Evolutionary conservation across 2,113 vertebrate species (phyloP).

Genomic region (Fukomys damarensis): DNA sequence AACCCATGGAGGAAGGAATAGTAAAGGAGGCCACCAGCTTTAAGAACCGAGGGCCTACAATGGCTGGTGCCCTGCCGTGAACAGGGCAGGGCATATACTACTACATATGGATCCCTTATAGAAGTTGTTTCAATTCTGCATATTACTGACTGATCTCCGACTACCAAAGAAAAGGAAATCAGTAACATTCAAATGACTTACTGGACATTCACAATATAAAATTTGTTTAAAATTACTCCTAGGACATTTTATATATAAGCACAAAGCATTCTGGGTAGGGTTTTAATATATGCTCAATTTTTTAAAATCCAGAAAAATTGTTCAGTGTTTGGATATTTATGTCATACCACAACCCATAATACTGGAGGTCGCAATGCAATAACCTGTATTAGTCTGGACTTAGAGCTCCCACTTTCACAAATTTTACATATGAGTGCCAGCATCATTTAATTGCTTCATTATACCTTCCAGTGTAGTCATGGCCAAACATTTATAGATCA

Average conservation of each 20-base stretch:
- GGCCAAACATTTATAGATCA: background rate
- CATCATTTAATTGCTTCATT: background rate
- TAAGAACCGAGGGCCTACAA: background rate
- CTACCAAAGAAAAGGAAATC: constrained; percentile 2
- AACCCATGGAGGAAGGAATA: background rate
- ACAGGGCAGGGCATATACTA: background rate
- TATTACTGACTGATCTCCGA: background rate
- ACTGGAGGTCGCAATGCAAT: background rate
- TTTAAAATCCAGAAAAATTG: background rate
- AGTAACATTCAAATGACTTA: background rate
- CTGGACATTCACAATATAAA: background rate
- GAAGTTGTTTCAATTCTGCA: background rate
- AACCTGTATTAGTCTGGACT: background rate
- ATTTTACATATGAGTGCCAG: background rate
- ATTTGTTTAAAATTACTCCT: background rate
- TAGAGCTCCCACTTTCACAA: background rate
- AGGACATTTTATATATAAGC: background rate
- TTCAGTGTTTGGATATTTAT: background rate
- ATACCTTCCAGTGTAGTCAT: background rate
- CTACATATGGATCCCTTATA: background rate
- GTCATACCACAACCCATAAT: background rate
- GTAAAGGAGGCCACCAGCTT: background rate
- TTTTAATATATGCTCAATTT: background rate
- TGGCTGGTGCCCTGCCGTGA: background rate
- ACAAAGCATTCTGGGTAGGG: background rate